phyloP scores from a whole-genome alignment of 2,888 invertebrate species.

The Cataglyphis cursor region DNA sequence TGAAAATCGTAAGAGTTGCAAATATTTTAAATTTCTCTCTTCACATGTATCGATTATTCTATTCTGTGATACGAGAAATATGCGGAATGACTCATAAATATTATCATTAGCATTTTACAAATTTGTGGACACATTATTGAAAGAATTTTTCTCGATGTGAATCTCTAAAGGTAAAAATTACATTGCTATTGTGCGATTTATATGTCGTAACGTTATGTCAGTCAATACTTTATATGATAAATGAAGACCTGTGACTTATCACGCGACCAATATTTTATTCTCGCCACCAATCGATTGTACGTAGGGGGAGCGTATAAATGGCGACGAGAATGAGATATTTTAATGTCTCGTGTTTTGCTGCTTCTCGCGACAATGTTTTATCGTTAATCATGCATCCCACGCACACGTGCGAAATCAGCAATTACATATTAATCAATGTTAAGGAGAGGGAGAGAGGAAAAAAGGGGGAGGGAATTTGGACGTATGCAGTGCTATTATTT shows the following conservation, averaged over 20 bases:
- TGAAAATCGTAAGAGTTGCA: neutral
- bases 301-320: conserved; percentile 16
- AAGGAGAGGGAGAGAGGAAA: neutral
- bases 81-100: neutral
- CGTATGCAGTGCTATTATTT: neutral
- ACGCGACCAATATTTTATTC: conserved; percentile 41
- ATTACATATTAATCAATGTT: conserved; percentile 25
- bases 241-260: conserved; percentile 40
- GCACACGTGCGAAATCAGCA: neutral
- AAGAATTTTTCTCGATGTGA: neutral
- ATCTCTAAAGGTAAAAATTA: conserved; percentile 1
- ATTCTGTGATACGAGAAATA: neutral
- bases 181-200: conserved; percentile 6
- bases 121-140: neutral
- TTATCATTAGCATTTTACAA: neutral
- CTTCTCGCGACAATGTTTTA: neutral
- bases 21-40: conserved; percentile 8
- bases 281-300: conserved; percentile 27
- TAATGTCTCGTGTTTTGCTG: neutral
- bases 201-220: conserved; percentile 14
- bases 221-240: conserved; percentile 24
- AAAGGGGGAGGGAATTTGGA: neutral
- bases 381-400: conserved; percentile 4
- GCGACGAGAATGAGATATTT: conserved; percentile 23
- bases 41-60: neutral